Evolutionary conservation across 2,113 vertebrate species (phyloP), one percentile per base, ranked within the genome.

Genomic region (Odocoileus virginianus): DNA sequence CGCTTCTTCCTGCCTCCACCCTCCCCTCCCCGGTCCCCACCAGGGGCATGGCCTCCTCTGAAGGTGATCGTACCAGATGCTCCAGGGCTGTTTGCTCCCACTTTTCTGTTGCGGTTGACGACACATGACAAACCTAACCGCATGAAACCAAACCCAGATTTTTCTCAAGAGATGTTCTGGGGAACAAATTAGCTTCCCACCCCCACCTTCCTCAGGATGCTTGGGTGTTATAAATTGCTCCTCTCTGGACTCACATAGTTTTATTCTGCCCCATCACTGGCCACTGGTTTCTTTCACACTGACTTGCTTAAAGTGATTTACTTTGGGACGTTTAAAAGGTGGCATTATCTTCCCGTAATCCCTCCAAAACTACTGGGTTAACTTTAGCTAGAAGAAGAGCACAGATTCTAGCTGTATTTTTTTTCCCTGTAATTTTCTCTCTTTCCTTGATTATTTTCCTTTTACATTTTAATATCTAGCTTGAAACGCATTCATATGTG

Each of bases 81-180:
- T 99, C 99, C 99, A 99, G 99, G 99, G 99, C 99, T 99, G 99
- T 99, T 99, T 99, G 99, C 99, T 99, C 98, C 99, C 99, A 99
- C 99, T 99, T 99, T 99, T 99, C 99, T 99, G 99, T 99, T 99
- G 99, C 99, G 99, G 99, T 99, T 99, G 99, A 99, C 99, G 99
- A 99, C 99, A 99, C 99, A 99, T 99, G 99, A 99, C 99, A 99
- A 99, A 99, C 99, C 99, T 99, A 99, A 99, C 99, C 99, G 99
- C 99, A 99, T 99, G 99, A 99, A 99, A 99, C 99, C 99, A 98
- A 99, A 99, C 99, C 99, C 98, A 98, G 99, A 99, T 99, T 99
- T 98, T 99, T 98, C 97, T 98, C 93, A 98, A 98, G 98, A 98
- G 98, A 98, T 98, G 98, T 98, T 98, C 97, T 98, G 98, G 89